phyloP scores from a whole-genome alignment of 2,797 vertebrate species.

The Phoxinus dragarum region DNA sequence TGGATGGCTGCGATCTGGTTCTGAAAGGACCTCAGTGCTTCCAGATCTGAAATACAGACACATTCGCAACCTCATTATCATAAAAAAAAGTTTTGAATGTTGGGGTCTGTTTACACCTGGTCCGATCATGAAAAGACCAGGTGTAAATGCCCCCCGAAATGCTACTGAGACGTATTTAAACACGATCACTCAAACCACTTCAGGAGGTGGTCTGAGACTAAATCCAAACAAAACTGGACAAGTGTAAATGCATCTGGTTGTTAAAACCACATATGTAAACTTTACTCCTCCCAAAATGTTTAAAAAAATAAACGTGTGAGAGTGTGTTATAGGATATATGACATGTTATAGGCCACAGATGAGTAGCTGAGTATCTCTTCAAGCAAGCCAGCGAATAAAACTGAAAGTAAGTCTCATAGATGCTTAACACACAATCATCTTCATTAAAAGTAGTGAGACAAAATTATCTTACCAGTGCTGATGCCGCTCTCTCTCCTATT shows the following conservation, averaged over 20 bases:
- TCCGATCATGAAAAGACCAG: background rate
- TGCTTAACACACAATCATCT: background rate
- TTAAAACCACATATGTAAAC: background rate
- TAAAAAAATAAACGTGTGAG: background rate
- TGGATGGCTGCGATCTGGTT: slow-evolving; percentile 97
- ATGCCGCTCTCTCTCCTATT: background rate
- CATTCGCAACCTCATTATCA: background rate
- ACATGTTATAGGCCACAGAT: background rate
- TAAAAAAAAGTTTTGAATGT: background rate
- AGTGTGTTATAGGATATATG: background rate
- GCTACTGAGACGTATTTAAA: background rate
- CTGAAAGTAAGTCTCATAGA: background rate
- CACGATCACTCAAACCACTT: background rate
- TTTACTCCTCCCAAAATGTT: background rate
- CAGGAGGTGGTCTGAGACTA: background rate
- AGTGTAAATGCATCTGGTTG: background rate
- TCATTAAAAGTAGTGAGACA: slow-evolving; percentile 8
- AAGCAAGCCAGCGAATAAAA: slow-evolving; percentile 3
- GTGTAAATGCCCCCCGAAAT: background rate
- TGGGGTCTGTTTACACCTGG: background rate
- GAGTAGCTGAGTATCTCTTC: background rate
- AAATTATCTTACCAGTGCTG: background rate
- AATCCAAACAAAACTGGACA: background rate
- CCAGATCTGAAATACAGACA: slow-evolving; percentile 83
- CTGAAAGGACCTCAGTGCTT: slow-evolving; percentile 92